These are phyloP conservation scores for Leucozona laternaria DNA, from an alignment of 2,888 invertebrate genomes.

Conservation along the genomic window DNA sequence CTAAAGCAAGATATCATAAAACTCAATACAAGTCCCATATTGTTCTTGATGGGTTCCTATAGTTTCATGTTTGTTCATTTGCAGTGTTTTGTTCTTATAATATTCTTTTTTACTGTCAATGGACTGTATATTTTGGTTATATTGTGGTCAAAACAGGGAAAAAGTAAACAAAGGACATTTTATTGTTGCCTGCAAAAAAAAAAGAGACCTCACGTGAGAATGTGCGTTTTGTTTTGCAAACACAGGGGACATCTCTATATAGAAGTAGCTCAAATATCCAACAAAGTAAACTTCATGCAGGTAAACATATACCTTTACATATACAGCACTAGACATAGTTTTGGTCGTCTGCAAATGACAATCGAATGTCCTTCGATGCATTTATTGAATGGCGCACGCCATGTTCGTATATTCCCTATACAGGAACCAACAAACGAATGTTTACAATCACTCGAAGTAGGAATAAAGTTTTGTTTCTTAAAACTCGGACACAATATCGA, in stretches of 20 bases:
- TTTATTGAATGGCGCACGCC: constrained; percentile 71
- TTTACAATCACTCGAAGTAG: constrained; percentile 48
- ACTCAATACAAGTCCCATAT: constrained; percentile 52
- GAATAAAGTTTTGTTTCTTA: constrained; percentile 63
- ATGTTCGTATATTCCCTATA: constrained; percentile 48
- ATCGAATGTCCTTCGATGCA: constrained; percentile 66
- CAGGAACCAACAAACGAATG: constrained; percentile 66
- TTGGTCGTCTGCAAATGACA: constrained; percentile 57
- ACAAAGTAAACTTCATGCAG: constrained; percentile 47
- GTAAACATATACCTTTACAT: constrained; percentile 24
- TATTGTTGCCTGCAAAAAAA: constrained; percentile 49
- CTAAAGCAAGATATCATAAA: constrained; percentile 58
- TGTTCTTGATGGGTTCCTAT: constrained; percentile 43
- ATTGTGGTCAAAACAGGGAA: constrained; percentile 82
- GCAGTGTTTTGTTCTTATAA: constrained; percentile 58
- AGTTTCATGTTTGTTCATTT: constrained; percentile 64
- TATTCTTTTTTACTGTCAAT: constrained; percentile 64
- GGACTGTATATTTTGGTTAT: constrained; percentile 81
- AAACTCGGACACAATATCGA: constrained; percentile 25
- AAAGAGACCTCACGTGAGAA: constrained; percentile 73
- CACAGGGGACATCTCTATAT: constrained; percentile 64
- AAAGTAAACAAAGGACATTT: constrained; percentile 77
- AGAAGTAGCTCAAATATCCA: constrained; percentile 15
- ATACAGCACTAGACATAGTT: neutral
- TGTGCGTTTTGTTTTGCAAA: constrained; percentile 74